Conservation (phyloP, 2,888 invertebrate genomes). For the Xylocampa areola region DNA sequence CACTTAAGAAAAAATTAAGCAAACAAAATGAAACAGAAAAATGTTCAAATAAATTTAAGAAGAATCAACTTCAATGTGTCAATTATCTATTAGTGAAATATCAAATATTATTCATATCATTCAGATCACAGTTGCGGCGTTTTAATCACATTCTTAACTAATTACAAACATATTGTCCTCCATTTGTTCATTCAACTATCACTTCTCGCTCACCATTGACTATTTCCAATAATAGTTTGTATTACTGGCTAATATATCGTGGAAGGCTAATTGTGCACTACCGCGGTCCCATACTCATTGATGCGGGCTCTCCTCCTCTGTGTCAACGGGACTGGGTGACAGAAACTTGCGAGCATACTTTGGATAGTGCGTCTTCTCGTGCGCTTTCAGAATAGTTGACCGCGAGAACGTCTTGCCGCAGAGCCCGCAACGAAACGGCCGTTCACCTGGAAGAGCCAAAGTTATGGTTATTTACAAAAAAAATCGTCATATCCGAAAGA, state of each 20-base stretch:
- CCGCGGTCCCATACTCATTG: slow-evolving; percentile 82
- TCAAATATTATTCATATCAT: slow-evolving; percentile 90
- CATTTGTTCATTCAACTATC: slow-evolving; percentile 84
- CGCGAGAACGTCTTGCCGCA: slow-evolving; percentile 97
- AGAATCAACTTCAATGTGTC: slow-evolving; percentile 83
- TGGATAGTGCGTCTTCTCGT: slow-evolving; percentile 97
- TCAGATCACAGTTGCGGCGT: slow-evolving; percentile 91
- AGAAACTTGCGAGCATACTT: slow-evolving; percentile 97
- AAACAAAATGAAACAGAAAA: slow-evolving; percentile 67
- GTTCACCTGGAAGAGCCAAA: slow-evolving; percentile 91
- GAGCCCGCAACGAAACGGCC: slow-evolving; percentile 96
- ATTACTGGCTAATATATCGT: slow-evolving; percentile 73
- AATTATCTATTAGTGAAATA: slow-evolving; percentile 89
- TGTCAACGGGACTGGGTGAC: slow-evolving; percentile 96
- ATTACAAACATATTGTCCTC: slow-evolving; percentile 88
- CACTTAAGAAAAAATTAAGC: slow-evolving; percentile 71
- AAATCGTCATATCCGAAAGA: too few relatives aligned
- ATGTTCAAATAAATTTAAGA: slow-evolving; percentile 73
- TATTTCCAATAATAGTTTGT: slow-evolving; percentile 72
- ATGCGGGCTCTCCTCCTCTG: slow-evolving; percentile 94
- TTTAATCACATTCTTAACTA: slow-evolving; percentile 90
- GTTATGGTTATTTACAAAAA: background rate
- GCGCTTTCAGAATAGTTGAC: slow-evolving; percentile 97
- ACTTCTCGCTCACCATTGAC: slow-evolving; percentile 78
- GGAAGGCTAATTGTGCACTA: slow-evolving; percentile 73